Base-by-base conservation (phyloP, 2,797 vertebrate species). In the Coregonus sp. region DNA sequence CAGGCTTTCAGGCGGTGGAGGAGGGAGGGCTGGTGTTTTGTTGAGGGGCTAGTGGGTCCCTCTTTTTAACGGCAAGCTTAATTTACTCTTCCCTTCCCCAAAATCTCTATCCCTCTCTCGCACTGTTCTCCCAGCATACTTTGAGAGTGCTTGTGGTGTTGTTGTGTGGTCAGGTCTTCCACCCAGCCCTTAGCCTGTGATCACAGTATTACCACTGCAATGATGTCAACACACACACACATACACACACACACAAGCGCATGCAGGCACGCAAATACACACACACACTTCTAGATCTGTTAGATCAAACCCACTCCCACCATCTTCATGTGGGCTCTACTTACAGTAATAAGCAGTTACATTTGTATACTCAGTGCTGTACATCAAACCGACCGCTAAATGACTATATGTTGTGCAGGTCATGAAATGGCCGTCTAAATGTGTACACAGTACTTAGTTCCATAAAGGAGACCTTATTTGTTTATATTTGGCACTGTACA, bases 261-360 rank as follows among this genome's bases (percentile, higher is more conserved):
- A 50, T 33, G 37, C 73, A 31, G 14, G 37, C 33, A 40, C 59
- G 47, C 40, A 70, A 37, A 70, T 37, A 70, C 69, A 70, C 69
- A 70, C 69, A 25, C 40, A 72, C 66, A 61, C 63, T 54, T 14
- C 63, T 59, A 54, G 70, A 59, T 71, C 52, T 73, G 76, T 12
- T 18, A 63, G 77, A 51, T 61, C 77, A 71, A 37, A 56, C 66
- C 72, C 78, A 78, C 76, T 56, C 18, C 54, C 54, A 56, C 15
- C 54, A 16, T 56, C 54, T 56, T 56, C 18, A 56, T 56, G 54
- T 56, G 54, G 54, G 54, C 54, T 56, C 54, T 56, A 15, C 54
- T 56, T 56, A n/a, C 18, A 15, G 5, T 40, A 40, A 40, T 37
- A 37, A 40, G 40, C 40, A 47, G 40, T 47, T 59, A 20, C 4